These are phyloP conservation scores for Murina feae DNA, from an alignment of 2,113 vertebrate species.

Conservation along the genomic window DNA sequence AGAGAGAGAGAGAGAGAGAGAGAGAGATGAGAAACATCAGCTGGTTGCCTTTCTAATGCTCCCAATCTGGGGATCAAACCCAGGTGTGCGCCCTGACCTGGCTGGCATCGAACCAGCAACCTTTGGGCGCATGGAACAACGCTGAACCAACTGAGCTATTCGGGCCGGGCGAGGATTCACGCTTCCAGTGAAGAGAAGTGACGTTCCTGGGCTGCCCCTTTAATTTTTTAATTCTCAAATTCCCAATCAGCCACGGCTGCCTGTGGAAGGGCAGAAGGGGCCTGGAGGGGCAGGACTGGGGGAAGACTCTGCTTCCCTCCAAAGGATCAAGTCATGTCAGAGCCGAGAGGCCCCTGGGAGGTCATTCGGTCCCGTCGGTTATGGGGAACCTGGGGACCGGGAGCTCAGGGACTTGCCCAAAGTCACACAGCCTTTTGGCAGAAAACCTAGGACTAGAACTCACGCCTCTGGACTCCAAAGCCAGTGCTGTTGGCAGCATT, in stretches of 20 bases:
- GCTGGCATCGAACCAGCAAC: too few species aligned
- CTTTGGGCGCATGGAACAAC: too few species aligned
- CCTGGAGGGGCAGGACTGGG: not conserved
- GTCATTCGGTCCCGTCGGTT: not conserved
- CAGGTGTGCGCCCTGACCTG: too few species aligned
- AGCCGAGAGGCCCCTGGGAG: not conserved
- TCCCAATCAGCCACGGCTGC: not conserved
- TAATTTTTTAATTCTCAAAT: not conserved
- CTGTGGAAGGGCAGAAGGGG: not conserved
- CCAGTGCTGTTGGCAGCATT: not conserved
- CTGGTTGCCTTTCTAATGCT: too few species aligned
- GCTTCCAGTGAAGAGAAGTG: not conserved
- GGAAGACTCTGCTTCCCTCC: not conserved
- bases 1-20: too few species aligned
- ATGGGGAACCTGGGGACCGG: not conserved
- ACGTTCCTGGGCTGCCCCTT: not conserved
- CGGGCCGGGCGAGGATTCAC: not conserved
- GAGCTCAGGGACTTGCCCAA: not conserved
- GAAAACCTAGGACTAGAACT: not conserved
- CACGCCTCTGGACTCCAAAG: not conserved
- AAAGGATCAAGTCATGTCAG: not conserved
- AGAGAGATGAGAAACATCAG: too few species aligned
- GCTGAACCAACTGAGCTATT: too few species aligned
- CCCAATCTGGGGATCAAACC: too few species aligned
- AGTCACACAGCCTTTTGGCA: not conserved